Evolutionary conservation across 2,888 invertebrate species (phyloP).

Genomic region (Aromia moschata): DNA sequence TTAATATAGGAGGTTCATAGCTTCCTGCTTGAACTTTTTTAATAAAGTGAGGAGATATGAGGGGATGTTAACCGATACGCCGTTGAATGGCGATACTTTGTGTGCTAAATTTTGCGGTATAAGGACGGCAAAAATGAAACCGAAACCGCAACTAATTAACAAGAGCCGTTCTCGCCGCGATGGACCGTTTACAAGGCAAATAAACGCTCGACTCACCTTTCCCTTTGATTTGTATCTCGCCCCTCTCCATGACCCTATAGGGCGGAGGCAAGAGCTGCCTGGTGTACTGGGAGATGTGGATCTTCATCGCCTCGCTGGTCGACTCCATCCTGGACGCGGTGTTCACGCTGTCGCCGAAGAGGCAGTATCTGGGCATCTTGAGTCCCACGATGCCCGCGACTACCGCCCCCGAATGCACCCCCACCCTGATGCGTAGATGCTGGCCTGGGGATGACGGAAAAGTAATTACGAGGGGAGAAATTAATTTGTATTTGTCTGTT

Average conservation of each 20-base stretch:
- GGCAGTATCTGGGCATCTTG: constrained; percentile 90
- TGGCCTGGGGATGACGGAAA: constrained; percentile 75
- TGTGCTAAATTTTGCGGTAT: too few species aligned
- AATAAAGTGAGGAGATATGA: too few species aligned
- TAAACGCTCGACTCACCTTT: constrained; percentile 70
- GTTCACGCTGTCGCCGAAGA: constrained; percentile 92
- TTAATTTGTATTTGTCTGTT: too few species aligned
- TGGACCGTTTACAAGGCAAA: background rate
- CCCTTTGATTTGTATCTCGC: constrained; percentile 89
- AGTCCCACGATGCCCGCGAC: constrained; percentile 94
- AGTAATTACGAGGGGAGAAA: too few species aligned
- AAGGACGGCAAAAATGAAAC: too few species aligned
- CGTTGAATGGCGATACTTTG: too few species aligned
- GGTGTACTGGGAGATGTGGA: constrained; percentile 93
- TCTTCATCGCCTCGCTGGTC: constrained; percentile 90
- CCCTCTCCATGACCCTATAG: constrained; percentile 81
- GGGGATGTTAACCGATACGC: too few species aligned
- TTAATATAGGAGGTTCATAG: too few species aligned
- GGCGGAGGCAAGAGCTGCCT: constrained; percentile 76
- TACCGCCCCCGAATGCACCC: constrained; percentile 90
- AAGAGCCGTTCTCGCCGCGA: too few species aligned
- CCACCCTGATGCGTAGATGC: constrained; percentile 84
- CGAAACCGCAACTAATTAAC: too few species aligned
- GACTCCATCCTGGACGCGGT: constrained; percentile 94
- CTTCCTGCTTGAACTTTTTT: too few species aligned